Conservation (phyloP, 2,797 vertebrate genomes). For the Champsocephalus esox region DNA sequence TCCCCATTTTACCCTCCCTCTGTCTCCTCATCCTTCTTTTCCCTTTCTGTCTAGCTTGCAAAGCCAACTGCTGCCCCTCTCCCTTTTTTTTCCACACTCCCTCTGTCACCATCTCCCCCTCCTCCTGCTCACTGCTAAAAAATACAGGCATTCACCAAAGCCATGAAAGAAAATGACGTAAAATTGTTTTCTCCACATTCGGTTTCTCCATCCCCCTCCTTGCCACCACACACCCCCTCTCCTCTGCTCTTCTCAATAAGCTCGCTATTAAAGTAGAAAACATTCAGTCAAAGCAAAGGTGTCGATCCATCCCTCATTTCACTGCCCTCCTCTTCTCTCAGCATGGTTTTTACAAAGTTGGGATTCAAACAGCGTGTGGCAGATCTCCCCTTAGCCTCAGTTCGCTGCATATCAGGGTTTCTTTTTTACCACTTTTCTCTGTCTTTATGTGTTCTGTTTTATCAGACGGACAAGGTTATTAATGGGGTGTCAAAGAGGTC, state of each 20-base stretch:
- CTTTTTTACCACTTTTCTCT: background rate
- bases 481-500: background rate
- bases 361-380: conserved; percentile 17
- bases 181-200: conserved; percentile 33
- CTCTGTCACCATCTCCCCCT: conserved; percentile 1
- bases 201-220: background rate
- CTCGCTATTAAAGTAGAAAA: conserved; percentile 35
- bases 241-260: conserved; percentile 15
- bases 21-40: conserved; percentile 13
- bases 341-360: conserved; percentile 11
- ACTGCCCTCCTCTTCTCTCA: conserved; percentile 7
- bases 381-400: conserved; percentile 8
- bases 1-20: conserved; percentile 4
- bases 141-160: conserved; percentile 43
- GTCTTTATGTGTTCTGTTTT: background rate
- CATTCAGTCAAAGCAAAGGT: conserved; percentile 27
- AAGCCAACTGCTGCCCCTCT: conserved; percentile 20
- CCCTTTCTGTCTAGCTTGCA: conserved; percentile 17
- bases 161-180: conserved; percentile 29
- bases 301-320: conserved; percentile 10
- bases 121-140: conserved; percentile 42
- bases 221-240: conserved; percentile 2
- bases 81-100: conserved; percentile 7
- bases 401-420: background rate
- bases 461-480: background rate